Conservation (phyloP, 2,113 vertebrate species). For the Cryptotis parvus region DNA sequence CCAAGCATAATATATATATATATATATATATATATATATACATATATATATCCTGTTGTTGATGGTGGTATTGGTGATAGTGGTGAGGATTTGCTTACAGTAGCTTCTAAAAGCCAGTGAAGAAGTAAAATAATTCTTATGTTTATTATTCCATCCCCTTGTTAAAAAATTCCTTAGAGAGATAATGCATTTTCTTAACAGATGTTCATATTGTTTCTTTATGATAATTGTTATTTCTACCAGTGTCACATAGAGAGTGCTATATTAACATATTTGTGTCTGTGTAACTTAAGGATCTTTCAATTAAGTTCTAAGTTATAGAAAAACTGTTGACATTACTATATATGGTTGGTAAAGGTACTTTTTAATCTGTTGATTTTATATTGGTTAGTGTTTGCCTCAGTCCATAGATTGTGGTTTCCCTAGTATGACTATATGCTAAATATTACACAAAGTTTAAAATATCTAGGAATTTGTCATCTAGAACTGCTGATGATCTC, state of each 20-base stretch:
- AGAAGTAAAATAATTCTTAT: slow-evolving; percentile 28
- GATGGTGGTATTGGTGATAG: neutral
- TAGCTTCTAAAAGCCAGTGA: neutral
- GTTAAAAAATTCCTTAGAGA: neutral
- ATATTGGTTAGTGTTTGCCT: neutral
- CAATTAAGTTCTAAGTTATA: neutral
- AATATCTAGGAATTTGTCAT: neutral
- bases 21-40: neutral
- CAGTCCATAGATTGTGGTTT: neutral
- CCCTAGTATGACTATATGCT: neutral
- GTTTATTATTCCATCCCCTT: neutral
- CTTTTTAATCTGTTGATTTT: neutral
- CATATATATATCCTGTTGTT: neutral
- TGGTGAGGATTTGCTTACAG: neutral
- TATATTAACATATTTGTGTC: neutral
- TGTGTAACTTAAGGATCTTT: neutral
- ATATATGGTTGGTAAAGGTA: neutral
- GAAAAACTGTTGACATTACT: neutral
- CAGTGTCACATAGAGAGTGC: neutral
- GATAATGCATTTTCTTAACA: neutral
- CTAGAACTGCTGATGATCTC: neutral
- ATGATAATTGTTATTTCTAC: neutral
- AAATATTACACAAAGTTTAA: neutral
- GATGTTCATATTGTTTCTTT: neutral
- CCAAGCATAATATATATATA: neutral